Evolutionary conservation across 2,888 invertebrate genomes (phyloP).

Genomic region (Lysandra coridon): DNA sequence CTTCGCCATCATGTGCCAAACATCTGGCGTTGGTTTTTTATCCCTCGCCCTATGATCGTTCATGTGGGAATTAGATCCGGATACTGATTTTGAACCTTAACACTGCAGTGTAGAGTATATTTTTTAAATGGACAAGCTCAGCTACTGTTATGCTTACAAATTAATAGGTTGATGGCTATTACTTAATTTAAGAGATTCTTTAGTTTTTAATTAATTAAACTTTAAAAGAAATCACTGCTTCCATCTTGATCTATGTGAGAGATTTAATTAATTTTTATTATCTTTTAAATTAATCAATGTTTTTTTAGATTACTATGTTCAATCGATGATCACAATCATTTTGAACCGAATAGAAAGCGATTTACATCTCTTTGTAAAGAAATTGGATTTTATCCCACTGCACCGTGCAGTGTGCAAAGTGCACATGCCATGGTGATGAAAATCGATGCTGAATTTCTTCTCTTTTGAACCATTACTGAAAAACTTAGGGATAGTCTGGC

Average conservation of each 20-base stretch:
- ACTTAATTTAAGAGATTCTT: constrained; percentile 9
- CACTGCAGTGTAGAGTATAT: constrained; percentile 46
- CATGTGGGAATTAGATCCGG: constrained; percentile 74
- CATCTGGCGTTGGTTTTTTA: constrained; percentile 75
- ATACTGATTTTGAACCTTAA: constrained; percentile 59
- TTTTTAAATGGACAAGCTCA: constrained; percentile 50
- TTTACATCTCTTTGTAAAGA: no score
- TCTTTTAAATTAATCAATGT: background rate
- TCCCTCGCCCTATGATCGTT: constrained; percentile 74
- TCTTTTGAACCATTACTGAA: no score
- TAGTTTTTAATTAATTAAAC: background rate
- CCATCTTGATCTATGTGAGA: background rate
- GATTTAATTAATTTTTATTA: background rate
- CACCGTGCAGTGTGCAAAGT: background rate
- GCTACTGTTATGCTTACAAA: constrained; percentile 58
- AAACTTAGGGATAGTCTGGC: no score
- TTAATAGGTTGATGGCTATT: constrained; percentile 53
- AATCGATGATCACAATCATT: background rate
- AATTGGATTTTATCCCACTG: background rate
- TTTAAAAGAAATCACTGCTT: background rate
- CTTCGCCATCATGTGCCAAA: constrained; percentile 60
- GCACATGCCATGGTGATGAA: background rate
- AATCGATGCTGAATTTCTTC: no score
- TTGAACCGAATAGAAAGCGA: no score
- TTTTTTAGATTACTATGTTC: background rate